Evolutionary conservation across 2,888 invertebrate species (phyloP), one percentile per base, ranked within the genome.

Genomic region (Spisula subtruncata): DNA sequence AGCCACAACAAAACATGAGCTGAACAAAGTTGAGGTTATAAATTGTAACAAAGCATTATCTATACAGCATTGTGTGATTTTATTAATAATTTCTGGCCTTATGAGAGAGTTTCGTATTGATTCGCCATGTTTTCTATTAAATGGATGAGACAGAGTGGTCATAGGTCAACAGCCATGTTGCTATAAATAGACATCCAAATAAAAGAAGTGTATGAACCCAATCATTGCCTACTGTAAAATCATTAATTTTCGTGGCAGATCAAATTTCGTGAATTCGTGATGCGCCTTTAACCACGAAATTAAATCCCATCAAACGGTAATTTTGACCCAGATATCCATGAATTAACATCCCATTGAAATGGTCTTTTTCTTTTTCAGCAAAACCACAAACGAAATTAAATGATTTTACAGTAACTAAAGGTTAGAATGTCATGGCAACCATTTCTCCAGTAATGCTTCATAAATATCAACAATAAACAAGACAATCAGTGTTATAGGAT

Each of bases 401-500:
- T n/a, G n/a, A n/a, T n/a, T n/a, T n/a, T n/a, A n/a, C n/a, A n/a
- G n/a, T 75, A 75, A 16, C 75, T 35, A 32, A 75, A 75, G 75
- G 35, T 75, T 25, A 75, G 16, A 25, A 16, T 75, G 75, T 25
- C 75, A 75, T 75, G 75, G 75, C 75, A 75, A 75, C 75, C 75
- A 20, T 18, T 75, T 75, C 75, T 32, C 35, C 75, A 35, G 75
- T 32, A 75, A 75, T 75, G 32, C 75, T 75, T 29, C 32, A 16
- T 75, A 35, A 32, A 32, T 75, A 75, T 75, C 75, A 35, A 75
- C 35, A 75, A 75, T 75, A 75, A 75, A 35, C 75, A 75, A n/a
- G 75, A 75, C 75, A 12, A 75, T 25, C 18, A 75, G 14, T 35
- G 32, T 35, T 75, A 75, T 32, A 12, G 75, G 14, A 75, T 75